These are phyloP conservation scores for Steinernema khuongi DNA, from an alignment of 1,140 invertebrate species.

Conservation along the genomic window DNA sequence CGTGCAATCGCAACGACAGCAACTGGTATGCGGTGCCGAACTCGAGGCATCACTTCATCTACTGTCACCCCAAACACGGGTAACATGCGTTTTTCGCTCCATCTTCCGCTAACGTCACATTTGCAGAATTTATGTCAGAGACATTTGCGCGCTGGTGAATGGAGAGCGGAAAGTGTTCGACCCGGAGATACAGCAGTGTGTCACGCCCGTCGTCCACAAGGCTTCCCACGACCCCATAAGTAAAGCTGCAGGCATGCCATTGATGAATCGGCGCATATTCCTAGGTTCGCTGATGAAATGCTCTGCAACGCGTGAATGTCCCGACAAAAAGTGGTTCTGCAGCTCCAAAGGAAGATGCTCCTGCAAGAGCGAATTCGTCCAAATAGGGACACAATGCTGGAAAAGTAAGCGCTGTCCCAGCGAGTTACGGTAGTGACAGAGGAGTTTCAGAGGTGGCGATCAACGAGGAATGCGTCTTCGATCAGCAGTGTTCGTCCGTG, in stretches of 20 bases:
- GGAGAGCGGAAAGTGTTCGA: constrained; percentile 24
- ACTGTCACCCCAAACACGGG: constrained; percentile 25
- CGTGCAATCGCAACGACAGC: constrained; percentile 21
- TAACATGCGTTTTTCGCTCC: not conserved
- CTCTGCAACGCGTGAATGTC: constrained; percentile 10
- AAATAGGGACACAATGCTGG: constrained; percentile 33
- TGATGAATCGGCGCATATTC: not conserved
- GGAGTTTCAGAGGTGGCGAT: constrained; percentile 2
- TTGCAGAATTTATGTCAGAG: constrained; percentile 19
- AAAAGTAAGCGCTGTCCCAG: not conserved
- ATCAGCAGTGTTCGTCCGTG: constrained; percentile 28
- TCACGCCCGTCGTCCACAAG: not conserved
- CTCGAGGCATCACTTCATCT: constrained; percentile 25
- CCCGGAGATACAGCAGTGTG: constrained; percentile 22
- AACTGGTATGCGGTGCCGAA: constrained; percentile 26
- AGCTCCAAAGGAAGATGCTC: constrained; percentile 16
- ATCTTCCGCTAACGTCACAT: not conserved
- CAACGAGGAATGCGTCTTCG: constrained; percentile 29
- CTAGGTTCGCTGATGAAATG: constrained; percentile 22
- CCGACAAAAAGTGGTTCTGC: constrained; percentile 27
- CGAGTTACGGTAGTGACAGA: not conserved
- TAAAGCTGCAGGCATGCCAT: not conserved
- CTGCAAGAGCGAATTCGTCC: constrained; percentile 24
- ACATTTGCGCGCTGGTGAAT: constrained; percentile 29
- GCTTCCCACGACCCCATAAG: constrained; percentile 15